Evolutionary conservation across 2,888 invertebrate species (phyloP).

Genomic region (Microplitis deprimator): DNA sequence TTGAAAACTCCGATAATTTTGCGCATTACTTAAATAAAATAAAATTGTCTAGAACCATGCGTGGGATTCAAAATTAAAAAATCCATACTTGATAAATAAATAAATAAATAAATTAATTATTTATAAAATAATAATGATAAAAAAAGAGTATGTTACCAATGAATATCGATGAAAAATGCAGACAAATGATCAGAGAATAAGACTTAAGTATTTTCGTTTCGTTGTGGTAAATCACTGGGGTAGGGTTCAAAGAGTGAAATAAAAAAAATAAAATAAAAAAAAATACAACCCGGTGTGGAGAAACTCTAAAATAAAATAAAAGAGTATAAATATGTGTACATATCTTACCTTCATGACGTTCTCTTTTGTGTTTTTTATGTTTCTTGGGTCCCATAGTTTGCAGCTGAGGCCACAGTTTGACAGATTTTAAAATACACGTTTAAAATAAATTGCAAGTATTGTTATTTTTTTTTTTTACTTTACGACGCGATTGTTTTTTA

Average conservation of each 20-base stretch:
- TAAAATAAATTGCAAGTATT: not conserved
- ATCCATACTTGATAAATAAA: not conserved
- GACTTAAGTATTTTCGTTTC: not conserved
- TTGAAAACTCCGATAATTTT: not conserved
- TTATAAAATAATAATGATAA: not conserved
- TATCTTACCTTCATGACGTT: conserved; percentile 67
- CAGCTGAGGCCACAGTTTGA: conserved; percentile 57
- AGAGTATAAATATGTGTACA: conserved; percentile 5
- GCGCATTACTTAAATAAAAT: too few relatives aligned
- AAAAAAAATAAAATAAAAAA: conserved; percentile 21
- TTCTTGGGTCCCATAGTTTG: conserved; percentile 68
- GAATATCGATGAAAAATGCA: not conserved
- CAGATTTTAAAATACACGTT: conserved; percentile 18
- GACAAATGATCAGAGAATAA: not conserved
- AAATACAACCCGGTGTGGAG: conserved; percentile 25
- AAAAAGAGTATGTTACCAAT: not conserved
- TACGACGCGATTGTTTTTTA: conserved; percentile 5
- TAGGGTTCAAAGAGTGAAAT: conserved; percentile 29
- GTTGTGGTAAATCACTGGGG: conserved; percentile 25
- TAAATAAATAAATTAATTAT: not conserved
- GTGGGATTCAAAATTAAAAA: not conserved
- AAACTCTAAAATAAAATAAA: not conserved
- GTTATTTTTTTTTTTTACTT: not conserved
- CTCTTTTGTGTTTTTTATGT: conserved; percentile 70
- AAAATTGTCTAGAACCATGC: not conserved